These are phyloP conservation scores for Ramphastos sulfuratus DNA, from an alignment of 2,113 vertebrate species.

Conservation along the genomic window DNA sequence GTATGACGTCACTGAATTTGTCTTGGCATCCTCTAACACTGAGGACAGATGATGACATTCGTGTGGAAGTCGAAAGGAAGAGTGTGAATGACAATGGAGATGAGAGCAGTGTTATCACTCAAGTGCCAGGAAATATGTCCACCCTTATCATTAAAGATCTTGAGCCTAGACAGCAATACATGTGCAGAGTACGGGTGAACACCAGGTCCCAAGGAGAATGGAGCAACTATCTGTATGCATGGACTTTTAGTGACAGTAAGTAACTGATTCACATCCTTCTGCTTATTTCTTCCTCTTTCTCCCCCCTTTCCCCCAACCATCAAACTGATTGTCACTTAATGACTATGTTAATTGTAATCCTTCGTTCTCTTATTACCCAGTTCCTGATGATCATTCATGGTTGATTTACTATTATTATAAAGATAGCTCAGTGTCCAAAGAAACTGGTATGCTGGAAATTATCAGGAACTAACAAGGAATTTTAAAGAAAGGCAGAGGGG, in stretches of 20 bases:
- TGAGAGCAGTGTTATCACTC: slow-evolving; percentile 36
- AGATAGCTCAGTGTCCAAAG: neutral
- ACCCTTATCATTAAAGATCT: slow-evolving; percentile 73
- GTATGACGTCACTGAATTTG: slow-evolving; percentile 78
- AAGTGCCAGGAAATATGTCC: slow-evolving; percentile 79
- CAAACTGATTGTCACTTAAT: neutral
- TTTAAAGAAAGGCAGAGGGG: too few species aligned
- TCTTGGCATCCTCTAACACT: slow-evolving; percentile 81
- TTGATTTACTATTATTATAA: neutral
- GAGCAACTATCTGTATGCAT: slow-evolving; percentile 79
- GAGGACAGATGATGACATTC: slow-evolving; percentile 76
- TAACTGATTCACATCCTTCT: neutral
- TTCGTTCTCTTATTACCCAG: neutral
- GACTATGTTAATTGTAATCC: neutral
- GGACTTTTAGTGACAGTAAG: slow-evolving; percentile 89
- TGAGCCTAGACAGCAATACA: slow-evolving; percentile 80
- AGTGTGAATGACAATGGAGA: slow-evolving; percentile 56
- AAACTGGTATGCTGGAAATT: neutral
- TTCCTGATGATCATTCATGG: neutral
- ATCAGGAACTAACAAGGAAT: neutral
- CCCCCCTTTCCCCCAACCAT: neutral
- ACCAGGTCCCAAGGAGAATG: slow-evolving; percentile 78
- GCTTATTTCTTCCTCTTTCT: neutral
- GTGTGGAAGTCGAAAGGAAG: slow-evolving; percentile 79
- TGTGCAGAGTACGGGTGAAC: slow-evolving; percentile 80